Percentiles rank a stretch among this genome's conserved stretches.
phyloP scores from a whole-genome alignment of 2,113 vertebrate species.

The Dromiciops gliroides region DNA sequence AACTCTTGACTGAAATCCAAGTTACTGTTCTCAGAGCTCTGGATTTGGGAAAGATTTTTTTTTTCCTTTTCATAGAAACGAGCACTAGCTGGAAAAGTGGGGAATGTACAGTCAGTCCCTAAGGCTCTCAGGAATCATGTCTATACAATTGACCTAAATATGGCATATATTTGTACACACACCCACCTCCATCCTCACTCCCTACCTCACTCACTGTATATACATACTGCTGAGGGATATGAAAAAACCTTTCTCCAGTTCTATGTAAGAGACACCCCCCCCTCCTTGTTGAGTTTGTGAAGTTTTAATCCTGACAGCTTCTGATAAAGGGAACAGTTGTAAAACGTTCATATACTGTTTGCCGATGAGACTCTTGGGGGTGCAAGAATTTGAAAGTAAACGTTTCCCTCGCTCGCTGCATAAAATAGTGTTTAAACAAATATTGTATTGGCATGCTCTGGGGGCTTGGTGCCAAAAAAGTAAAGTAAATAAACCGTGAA shows the following conservation, averaged over 20 bases:
- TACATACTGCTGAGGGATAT: neutral
- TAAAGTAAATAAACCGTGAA: constrained; percentile 87
- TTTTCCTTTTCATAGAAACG: constrained; percentile 32
- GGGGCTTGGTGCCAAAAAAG: constrained; percentile 85
- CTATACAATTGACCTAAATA: constrained; percentile 1
- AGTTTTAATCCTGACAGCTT: constrained; percentile 76
- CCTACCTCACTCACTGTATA: neutral
- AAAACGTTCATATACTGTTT: constrained; percentile 80
- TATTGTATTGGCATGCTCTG: constrained; percentile 85
- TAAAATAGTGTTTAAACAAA: constrained; percentile 88
- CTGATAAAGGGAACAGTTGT: constrained; percentile 80
- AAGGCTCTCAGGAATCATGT: neutral
- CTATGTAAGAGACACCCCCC: neutral
- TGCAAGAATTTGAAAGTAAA: constrained; percentile 85
- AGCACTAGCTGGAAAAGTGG: neutral
- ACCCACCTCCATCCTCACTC: neutral
- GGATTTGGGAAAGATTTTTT: neutral
- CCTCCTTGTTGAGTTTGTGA: constrained; percentile 53
- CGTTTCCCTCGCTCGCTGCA: constrained; percentile 79
- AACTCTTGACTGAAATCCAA: neutral
- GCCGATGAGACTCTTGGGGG: constrained; percentile 78
- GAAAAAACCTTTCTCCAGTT: neutral
- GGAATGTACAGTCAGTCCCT: neutral
- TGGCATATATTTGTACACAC: neutral
- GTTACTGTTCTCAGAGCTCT: neutral